Percentiles rank a stretch among this genome's conserved stretches.
Conservation (phyloP, 2,888 invertebrate species). For the Chalcosyrphus nemorum region DNA sequence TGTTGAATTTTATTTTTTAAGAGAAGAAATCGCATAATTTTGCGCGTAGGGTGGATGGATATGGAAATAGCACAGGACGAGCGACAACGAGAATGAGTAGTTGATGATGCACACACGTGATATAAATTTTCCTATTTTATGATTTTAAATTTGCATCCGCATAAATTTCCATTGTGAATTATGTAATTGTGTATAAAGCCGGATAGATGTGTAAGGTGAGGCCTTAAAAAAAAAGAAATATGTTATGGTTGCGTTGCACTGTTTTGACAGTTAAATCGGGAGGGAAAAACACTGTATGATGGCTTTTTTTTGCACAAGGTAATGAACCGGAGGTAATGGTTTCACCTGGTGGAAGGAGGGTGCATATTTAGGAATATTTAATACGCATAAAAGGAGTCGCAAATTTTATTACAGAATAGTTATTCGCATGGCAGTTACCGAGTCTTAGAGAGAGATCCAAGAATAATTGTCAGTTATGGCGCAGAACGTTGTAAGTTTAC, state of each 20-base stretch:
- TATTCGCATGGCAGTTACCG: too few species aligned
- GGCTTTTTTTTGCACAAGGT: slow-evolving; percentile 29
- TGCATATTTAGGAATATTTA: too few species aligned
- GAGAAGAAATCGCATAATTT: slow-evolving; percentile 58
- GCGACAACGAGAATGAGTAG: slow-evolving; percentile 47
- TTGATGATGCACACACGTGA: slow-evolving; percentile 72
- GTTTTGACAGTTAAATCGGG: slow-evolving; percentile 62
- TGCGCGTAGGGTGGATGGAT: slow-evolving; percentile 20
- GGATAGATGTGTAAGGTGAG: background rate
- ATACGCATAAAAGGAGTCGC: too few species aligned
- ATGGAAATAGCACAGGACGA: slow-evolving; percentile 54
- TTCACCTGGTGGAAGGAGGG: slow-evolving; percentile 33
- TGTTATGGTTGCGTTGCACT: slow-evolving; percentile 53
- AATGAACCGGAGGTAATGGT: slow-evolving; percentile 58
- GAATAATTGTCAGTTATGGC: too few species aligned
- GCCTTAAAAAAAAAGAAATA: background rate
- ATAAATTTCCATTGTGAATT: slow-evolving; percentile 68
- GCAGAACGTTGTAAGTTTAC: too few species aligned
- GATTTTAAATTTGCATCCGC: slow-evolving; percentile 72
- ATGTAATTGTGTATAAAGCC: slow-evolving; percentile 33
- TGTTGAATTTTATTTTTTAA: background rate
- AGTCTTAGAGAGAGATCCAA: too few species aligned
- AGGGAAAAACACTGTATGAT: background rate
- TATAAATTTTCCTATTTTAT: slow-evolving; percentile 70
- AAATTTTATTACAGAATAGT: too few species aligned